These are phyloP conservation scores for Leptinotarsa defecta DNA, from an alignment of 1,140 invertebrate genomes.

Conservation along the genomic window DNA sequence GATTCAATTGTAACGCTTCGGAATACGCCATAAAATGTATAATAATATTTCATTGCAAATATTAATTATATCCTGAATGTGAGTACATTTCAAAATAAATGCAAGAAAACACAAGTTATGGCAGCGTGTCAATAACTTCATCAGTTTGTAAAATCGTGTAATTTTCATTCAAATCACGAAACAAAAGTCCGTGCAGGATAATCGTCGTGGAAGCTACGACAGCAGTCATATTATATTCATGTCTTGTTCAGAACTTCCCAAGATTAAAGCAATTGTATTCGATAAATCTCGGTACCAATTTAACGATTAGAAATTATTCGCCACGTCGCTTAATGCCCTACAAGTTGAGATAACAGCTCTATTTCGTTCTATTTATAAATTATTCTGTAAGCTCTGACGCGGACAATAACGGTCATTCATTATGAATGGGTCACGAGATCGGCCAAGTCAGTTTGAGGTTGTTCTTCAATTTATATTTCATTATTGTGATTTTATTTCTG, in stretches of 20 bases:
- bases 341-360: background rate
- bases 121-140: background rate
- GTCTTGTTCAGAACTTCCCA: background rate
- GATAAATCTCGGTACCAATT: background rate
- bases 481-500: too few relatives aligned
- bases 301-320: background rate
- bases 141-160: background rate
- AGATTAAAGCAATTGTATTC: background rate
- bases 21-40: too few relatives aligned
- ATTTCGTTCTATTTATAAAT: conserved; percentile 6
- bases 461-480: too few relatives aligned
- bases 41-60: too few relatives aligned
- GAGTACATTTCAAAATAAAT: too few relatives aligned
- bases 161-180: background rate
- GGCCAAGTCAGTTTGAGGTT: background rate
- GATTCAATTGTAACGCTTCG: too few relatives aligned
- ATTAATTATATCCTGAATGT: too few relatives aligned
- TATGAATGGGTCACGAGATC: background rate
- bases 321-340: background rate
- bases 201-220: background rate
- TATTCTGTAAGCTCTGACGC: background rate
- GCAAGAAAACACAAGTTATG: too few relatives aligned
- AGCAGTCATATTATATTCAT: background rate
- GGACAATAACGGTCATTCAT: background rate
- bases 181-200: background rate